Evolutionary conservation across 2,797 vertebrate species (phyloP).

Genomic region (Bradypodion pumilum): DNA sequence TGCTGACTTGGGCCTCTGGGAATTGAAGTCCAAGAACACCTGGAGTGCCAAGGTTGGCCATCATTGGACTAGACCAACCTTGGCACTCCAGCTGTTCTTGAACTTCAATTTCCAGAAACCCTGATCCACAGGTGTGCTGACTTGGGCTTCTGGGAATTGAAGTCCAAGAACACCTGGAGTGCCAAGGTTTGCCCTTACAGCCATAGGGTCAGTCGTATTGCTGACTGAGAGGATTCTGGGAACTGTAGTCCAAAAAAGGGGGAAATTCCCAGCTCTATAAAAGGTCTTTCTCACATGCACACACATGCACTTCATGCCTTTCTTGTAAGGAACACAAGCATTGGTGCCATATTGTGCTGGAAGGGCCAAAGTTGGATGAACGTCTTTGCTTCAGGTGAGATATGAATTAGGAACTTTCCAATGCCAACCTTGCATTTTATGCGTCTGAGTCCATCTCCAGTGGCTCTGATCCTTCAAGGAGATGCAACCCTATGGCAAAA

Average conservation of each 20-base stretch:
- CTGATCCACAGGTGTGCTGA: too few relatives aligned
- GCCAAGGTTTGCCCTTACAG: too few relatives aligned
- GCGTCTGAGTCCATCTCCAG: not conserved
- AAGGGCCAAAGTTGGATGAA: not conserved
- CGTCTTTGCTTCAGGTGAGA: not conserved
- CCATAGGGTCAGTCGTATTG: not conserved
- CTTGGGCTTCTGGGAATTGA: too few relatives aligned
- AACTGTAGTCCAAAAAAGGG: not conserved
- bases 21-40: too few relatives aligned
- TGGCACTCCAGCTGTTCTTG: too few relatives aligned
- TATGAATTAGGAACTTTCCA: not conserved
- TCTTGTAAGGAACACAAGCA: not conserved
- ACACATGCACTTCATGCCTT: too few relatives aligned
- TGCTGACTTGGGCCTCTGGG: too few relatives aligned
- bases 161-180: too few relatives aligned
- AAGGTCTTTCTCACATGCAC: not conserved
- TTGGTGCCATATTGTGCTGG: not conserved
- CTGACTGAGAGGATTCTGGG: not conserved
- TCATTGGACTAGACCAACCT: too few relatives aligned
- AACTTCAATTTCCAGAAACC: too few relatives aligned
- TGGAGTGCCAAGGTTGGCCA: too few relatives aligned
- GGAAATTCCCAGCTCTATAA: not conserved
- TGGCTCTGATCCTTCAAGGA: not conserved
- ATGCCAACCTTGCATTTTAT: not conserved
- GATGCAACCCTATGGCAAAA: too few relatives aligned